Conservation (phyloP, 2,888 invertebrate genomes). For the Athetis lepigone region DNA sequence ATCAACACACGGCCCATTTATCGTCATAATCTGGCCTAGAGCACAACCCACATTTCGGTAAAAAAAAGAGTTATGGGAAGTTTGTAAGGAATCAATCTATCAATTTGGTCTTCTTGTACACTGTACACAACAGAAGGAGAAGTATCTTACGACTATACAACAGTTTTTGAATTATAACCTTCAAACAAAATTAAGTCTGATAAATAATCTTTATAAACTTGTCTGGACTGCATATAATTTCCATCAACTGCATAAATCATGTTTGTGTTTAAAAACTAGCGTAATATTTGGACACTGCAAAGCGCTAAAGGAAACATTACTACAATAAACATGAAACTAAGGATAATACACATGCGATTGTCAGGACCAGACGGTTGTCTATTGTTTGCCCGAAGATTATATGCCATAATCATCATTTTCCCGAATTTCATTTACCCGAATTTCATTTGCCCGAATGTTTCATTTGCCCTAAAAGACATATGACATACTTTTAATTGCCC, state of each 20-base stretch:
- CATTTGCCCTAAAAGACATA: too few species aligned
- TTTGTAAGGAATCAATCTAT: not conserved
- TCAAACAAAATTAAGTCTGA: not conserved
- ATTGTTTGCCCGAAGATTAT: too few species aligned
- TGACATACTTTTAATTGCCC: too few species aligned
- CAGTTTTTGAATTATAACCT: not conserved
- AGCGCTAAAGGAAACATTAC: constrained; percentile 13
- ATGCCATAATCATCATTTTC: too few species aligned
- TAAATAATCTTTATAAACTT: not conserved
- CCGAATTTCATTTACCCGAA: too few species aligned
- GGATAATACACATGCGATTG: constrained; percentile 22
- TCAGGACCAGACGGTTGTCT: constrained; percentile 28
- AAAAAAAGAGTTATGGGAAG: too few species aligned
- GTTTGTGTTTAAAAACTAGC: not conserved
- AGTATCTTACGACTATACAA: not conserved
- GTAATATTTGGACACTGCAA: not conserved
- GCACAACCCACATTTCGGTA: too few species aligned
- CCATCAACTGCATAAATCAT: constrained; percentile 4
- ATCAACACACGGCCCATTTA: not conserved
- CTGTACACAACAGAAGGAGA: not conserved
- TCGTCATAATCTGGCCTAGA: too few species aligned
- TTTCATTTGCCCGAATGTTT: too few species aligned
- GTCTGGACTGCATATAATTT: not conserved
- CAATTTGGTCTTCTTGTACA: not conserved
- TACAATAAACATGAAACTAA: constrained; percentile 12